These are phyloP conservation scores for Xestia c-nigrum DNA, from an alignment of 2,888 invertebrate genomes.

Conservation along the genomic window DNA sequence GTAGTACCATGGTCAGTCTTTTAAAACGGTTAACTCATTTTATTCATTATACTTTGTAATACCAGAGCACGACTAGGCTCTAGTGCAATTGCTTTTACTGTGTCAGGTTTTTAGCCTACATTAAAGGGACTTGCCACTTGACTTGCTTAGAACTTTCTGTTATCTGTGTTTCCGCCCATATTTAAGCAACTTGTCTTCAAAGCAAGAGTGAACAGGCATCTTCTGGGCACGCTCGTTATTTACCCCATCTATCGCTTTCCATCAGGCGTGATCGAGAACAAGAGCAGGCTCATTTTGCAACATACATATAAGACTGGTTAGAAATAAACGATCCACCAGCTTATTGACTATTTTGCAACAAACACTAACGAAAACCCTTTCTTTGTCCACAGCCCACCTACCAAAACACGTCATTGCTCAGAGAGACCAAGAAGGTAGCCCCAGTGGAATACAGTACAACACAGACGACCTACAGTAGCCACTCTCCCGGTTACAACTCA, in stretches of 20 bases:
- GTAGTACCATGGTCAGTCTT: conserved; percentile 3
- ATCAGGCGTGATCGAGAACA: no score
- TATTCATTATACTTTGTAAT: background rate
- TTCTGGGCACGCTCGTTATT: no score
- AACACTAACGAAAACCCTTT: background rate
- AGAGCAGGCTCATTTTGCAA: no score
- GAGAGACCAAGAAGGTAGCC: conserved; percentile 66
- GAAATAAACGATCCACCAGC: background rate
- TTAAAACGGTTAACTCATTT: background rate
- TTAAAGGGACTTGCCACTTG: background rate
- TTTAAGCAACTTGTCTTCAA: no score
- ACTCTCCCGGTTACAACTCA: conserved; percentile 71
- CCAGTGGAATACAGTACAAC: conserved; percentile 84
- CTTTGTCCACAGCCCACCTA: conserved; percentile 92
- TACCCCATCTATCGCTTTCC: no score
- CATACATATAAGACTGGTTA: background rate
- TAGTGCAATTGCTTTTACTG: background rate
- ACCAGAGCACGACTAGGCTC: background rate
- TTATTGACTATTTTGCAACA: background rate
- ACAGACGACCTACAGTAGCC: conserved; percentile 71
- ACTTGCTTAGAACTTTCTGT: no score
- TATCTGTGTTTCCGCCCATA: no score
- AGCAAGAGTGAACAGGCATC: no score
- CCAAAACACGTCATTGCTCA: conserved; percentile 88
- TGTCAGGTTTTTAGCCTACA: no score